Percentiles rank a stretch among this genome's conserved stretches.
Conservation (phyloP, 2,888 invertebrate genomes). For the Stomorhina lunata region DNA sequence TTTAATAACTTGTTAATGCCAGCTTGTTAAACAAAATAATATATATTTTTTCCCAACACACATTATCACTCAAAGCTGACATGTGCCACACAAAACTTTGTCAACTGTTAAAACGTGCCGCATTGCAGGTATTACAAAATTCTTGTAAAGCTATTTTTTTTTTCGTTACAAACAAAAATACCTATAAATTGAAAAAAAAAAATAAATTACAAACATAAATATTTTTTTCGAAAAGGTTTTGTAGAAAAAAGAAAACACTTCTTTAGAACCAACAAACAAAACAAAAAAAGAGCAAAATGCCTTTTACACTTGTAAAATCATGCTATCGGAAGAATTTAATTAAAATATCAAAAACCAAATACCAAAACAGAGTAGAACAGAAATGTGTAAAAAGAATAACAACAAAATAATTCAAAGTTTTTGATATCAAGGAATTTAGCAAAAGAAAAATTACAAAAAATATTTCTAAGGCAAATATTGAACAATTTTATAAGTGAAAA, state of each 20-base stretch:
- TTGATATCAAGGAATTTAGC: no score
- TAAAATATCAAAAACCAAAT: slow-evolving; percentile 51
- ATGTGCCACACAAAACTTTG: slow-evolving; percentile 47
- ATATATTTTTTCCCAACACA: neutral
- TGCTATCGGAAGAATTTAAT: slow-evolving; percentile 56
- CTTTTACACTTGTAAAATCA: slow-evolving; percentile 27
- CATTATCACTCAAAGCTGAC: slow-evolving; percentile 29
- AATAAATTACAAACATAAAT: slow-evolving; percentile 17
- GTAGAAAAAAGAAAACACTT: neutral
- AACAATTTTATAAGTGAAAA: no score
- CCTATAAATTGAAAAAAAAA: neutral
- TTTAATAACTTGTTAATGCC: neutral
- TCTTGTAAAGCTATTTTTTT: slow-evolving; percentile 15
- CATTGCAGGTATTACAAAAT: slow-evolving; percentile 52
- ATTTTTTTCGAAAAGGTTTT: no score
- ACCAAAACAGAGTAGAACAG: slow-evolving; percentile 15
- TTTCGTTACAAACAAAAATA: neutral
- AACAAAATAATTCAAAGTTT: neutral
- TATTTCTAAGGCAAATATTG: no score
- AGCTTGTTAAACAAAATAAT: neutral
- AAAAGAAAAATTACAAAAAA: no score
- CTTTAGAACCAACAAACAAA: neutral
- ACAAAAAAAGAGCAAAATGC: neutral
- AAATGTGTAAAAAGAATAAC: neutral
- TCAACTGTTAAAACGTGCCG: slow-evolving; percentile 54